Conservation (phyloP, 2,888 invertebrate species). For the Mythimna vitellina region DNA sequence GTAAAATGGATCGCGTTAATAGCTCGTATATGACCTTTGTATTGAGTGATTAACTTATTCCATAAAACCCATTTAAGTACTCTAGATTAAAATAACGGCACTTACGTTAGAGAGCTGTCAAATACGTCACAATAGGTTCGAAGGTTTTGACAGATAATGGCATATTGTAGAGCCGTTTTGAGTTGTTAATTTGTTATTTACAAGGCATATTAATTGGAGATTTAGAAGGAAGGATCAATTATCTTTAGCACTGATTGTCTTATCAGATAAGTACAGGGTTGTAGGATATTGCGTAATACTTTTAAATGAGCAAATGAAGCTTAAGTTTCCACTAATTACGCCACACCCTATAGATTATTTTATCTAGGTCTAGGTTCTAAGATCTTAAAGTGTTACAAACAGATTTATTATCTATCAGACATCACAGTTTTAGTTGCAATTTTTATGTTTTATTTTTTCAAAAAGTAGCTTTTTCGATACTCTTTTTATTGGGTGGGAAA, state of each 20-base stretch:
- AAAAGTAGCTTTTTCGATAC: too few relatives aligned
- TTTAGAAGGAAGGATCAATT: neutral
- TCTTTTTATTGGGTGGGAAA: too few relatives aligned
- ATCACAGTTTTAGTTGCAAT: too few relatives aligned
- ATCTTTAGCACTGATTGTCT: neutral
- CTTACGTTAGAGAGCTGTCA: constrained; percentile 29
- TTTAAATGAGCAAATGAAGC: neutral
- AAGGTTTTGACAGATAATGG: constrained; percentile 4
- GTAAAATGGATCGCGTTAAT: too few relatives aligned
- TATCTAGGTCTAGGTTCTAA: neutral
- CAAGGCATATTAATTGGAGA: neutral
- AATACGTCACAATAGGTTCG: constrained; percentile 3
- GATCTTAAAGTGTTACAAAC: neutral
- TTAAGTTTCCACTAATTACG: neutral
- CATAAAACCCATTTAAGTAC: constrained; percentile 6
- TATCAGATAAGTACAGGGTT: neutral
- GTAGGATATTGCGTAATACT: neutral
- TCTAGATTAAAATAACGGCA: constrained; percentile 43
- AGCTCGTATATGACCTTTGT: too few relatives aligned
- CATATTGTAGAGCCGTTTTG: neutral
- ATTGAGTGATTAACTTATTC: constrained; percentile 41
- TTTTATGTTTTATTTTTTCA: too few relatives aligned
- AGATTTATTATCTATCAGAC: too few relatives aligned
- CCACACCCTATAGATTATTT: neutral
- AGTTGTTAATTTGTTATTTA: neutral